These are phyloP conservation scores for Cervus canadensis DNA, from an alignment of 2,113 vertebrate species.

Conservation along the genomic window DNA sequence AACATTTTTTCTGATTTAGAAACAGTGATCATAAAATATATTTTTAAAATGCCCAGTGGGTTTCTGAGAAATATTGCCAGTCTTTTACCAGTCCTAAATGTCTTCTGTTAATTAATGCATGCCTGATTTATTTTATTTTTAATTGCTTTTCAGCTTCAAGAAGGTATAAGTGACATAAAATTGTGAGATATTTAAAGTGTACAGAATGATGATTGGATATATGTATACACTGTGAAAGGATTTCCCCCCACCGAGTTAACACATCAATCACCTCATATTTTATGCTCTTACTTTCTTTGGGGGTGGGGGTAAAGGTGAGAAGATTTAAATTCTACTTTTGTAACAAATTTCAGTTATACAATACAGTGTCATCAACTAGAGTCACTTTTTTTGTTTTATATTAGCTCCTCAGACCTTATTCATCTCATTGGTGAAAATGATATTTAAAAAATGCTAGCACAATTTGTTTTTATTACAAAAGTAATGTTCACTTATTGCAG, in stretches of 20 bases:
- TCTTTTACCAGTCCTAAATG: not conserved
- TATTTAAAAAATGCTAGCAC: not conserved
- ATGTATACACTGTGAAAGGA: not conserved
- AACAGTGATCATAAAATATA: not conserved
- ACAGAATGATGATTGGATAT: not conserved
- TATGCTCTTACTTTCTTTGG: not conserved
- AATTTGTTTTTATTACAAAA: not conserved
- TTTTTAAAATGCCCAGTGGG: conserved; percentile 9
- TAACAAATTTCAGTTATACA: not conserved
- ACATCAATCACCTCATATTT: not conserved
- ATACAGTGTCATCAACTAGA: not conserved
- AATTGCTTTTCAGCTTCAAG: not conserved
- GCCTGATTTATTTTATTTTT: not conserved
- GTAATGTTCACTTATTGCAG: not conserved
- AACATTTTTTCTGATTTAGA: not conserved
- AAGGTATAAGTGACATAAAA: not conserved
- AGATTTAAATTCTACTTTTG: not conserved
- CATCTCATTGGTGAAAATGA: not conserved
- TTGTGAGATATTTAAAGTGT: not conserved
- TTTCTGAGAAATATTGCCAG: not conserved
- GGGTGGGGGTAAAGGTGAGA: not conserved
- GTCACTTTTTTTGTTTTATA: not conserved
- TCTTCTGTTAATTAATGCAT: not conserved
- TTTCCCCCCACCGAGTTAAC: not conserved
- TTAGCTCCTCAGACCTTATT: not conserved